Evolutionary conservation across 2,888 invertebrate species (phyloP), one percentile per base, ranked within the genome.

Genomic region (Morpho achilles): DNA sequence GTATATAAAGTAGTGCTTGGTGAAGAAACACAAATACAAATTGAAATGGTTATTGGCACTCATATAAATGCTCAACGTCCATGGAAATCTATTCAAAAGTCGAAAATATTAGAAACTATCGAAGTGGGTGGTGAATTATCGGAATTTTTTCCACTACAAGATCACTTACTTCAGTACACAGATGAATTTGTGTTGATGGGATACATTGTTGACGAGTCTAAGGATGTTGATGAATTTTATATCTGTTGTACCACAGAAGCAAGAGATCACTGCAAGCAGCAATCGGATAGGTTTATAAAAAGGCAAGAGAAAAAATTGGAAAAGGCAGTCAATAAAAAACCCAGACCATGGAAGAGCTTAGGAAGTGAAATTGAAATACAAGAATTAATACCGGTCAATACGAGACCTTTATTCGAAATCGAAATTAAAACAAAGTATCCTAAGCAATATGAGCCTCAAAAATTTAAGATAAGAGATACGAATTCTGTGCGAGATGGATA

Each of bases 21-120:
- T 3, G 91, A 92, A 66, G 80, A 92, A 64, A 93, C 93, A 9
- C 94, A 94, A 72, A 83, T 91, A 64, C 88, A 91, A 54, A 77
- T 95, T 8, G 93, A 94, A 61, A 88, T 94, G 66, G 90, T 93
- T 2, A 92, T 95, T 47, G 96, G 95, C 0, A 84, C 91, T 44
- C 91, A 95, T 72, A 92, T 96, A 0, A 95, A 93, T 0, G 92
- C 93, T 16, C 95, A 96, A 74, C 93, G 92, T 70, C 95, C 96
- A 0, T 96, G 95, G 95, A 94, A 93, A 62, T 88, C 86, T 61
- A 82, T 95, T 0, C 84, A 82, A 22, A 95, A 93, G 75, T 91
- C 92, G 42, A 82, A 91, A 49, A 82, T 96, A 1, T 84, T 92
- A 53, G 94, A 95, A 68, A 87, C 91, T 55, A 87, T 96, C 51